Evolutionary conservation across 2,888 invertebrate species (phyloP).

Genomic region (Tholera decimalis): DNA sequence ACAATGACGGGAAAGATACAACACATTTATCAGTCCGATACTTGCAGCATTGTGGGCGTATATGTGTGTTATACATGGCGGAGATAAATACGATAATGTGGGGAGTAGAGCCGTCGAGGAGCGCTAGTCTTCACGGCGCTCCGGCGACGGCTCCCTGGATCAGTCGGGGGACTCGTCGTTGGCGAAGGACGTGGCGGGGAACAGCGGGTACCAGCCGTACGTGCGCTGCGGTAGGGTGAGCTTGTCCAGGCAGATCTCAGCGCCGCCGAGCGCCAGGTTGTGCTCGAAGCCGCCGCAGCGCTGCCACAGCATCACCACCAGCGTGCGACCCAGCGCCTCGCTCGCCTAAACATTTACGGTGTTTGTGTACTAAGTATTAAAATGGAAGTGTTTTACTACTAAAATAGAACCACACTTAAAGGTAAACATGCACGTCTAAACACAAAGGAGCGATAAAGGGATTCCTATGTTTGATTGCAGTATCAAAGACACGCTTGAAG

Average conservation of each 20-base stretch:
- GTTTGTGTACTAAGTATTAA: conserved; percentile 42
- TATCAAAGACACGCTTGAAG: no score
- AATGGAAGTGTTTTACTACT: not conserved
- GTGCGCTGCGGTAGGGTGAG: conserved; percentile 95
- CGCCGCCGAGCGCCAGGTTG: conserved; percentile 95
- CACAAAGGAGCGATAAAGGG: no score
- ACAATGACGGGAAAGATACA: conserved; percentile 56
- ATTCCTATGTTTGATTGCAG: no score
- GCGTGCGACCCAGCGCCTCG: conserved; percentile 95
- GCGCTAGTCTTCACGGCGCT: conserved; percentile 84
- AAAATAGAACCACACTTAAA: not conserved
- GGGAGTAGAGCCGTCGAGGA: conserved; percentile 79
- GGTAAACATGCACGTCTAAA: not conserved
- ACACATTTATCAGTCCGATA: conserved; percentile 49
- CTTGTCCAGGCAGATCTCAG: conserved; percentile 96
- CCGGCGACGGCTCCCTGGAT: conserved; percentile 91
- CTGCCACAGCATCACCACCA: conserved; percentile 98
- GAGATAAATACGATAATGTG: conserved; percentile 55
- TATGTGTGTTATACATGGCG: conserved; percentile 41
- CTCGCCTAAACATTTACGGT: conserved; percentile 87
- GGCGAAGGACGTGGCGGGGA: conserved; percentile 96
- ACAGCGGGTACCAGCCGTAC: conserved; percentile 97
- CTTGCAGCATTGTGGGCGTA: conserved; percentile 63
- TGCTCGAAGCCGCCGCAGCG: conserved; percentile 97
- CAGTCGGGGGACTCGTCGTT: conserved; percentile 91